phyloP scores from a whole-genome alignment of 2,113 vertebrate genomes.

The Phyllostomus discolor region DNA sequence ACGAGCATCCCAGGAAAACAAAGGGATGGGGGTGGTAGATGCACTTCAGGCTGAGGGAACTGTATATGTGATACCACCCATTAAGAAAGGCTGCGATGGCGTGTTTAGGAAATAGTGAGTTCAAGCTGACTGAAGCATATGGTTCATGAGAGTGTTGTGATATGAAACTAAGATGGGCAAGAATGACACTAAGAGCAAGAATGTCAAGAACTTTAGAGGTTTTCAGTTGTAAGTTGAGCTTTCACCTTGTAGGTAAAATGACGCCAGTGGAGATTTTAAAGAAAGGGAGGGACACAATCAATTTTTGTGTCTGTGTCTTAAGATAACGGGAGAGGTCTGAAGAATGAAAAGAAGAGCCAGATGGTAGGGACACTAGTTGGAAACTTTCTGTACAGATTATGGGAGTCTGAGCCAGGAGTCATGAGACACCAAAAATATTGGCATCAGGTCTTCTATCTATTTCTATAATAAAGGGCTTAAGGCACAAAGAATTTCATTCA shows the following conservation, averaged over 20 bases:
- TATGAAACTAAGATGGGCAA: not conserved
- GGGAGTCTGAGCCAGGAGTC: not conserved
- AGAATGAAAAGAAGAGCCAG: not conserved
- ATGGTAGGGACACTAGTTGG: not conserved
- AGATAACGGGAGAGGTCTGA: not conserved
- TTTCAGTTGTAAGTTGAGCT: not conserved
- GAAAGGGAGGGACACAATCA: not conserved
- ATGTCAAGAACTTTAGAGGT: not conserved
- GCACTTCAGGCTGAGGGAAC: not conserved
- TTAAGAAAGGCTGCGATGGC: not conserved
- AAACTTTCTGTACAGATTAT: not conserved
- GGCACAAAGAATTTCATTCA: not conserved
- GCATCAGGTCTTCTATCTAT: not conserved
- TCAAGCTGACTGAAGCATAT: not conserved
- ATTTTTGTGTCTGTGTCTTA: not conserved
- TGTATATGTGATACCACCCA: not conserved
- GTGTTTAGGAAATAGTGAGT: slow-evolving; percentile 36
- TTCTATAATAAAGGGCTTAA: not conserved
- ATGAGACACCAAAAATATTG: not conserved
- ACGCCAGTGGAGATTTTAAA: not conserved
- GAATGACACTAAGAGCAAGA: not conserved
- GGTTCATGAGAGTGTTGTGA: not conserved
- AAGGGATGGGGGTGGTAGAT: not conserved
- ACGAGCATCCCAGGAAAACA: slow-evolving; percentile 48
- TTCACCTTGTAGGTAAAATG: not conserved